Percentiles rank a stretch among this genome's conserved stretches.
These are phyloP conservation scores for Micoletzkya japonica DNA, from an alignment of 2,888 invertebrate species.

Conservation along the genomic window DNA sequence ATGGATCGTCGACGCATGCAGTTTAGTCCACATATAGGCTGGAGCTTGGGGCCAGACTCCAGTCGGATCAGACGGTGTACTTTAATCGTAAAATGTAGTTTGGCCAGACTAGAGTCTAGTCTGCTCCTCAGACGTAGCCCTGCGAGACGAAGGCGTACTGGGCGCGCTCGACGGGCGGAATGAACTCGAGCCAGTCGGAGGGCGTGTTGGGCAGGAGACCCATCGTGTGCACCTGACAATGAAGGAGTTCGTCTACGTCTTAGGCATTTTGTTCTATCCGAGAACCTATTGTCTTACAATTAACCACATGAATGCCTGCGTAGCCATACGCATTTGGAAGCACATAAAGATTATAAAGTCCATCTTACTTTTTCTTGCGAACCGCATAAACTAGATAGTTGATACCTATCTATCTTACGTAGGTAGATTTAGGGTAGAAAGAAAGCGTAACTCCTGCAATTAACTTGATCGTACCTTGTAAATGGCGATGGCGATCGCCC, in stretches of 20 bases:
- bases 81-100: too few relatives aligned
- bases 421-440: not conserved
- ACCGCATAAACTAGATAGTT: not conserved
- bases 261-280: not conserved
- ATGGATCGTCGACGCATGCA: too few relatives aligned
- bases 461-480: conserved; percentile 46
- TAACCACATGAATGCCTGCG: too few relatives aligned
- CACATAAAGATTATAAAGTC: too few relatives aligned
- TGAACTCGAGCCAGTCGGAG: conserved; percentile 57
- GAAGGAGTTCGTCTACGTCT: not conserved
- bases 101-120: too few relatives aligned
- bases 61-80: too few relatives aligned
- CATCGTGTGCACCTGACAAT: conserved; percentile 56
- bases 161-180: conserved; percentile 41
- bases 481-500: conserved; percentile 58
- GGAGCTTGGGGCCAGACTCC: too few relatives aligned
- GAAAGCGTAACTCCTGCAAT: not conserved
- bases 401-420: not conserved
- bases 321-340: too few relatives aligned
- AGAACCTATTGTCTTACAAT: not conserved
- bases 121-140: conserved; percentile 31
- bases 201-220: conserved; percentile 61
- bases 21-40: too few relatives aligned
- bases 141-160: conserved; percentile 41
- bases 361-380: too few relatives aligned